Evolutionary conservation across 1,140 invertebrate species (phyloP).

Genomic region (Heliconius himera): DNA sequence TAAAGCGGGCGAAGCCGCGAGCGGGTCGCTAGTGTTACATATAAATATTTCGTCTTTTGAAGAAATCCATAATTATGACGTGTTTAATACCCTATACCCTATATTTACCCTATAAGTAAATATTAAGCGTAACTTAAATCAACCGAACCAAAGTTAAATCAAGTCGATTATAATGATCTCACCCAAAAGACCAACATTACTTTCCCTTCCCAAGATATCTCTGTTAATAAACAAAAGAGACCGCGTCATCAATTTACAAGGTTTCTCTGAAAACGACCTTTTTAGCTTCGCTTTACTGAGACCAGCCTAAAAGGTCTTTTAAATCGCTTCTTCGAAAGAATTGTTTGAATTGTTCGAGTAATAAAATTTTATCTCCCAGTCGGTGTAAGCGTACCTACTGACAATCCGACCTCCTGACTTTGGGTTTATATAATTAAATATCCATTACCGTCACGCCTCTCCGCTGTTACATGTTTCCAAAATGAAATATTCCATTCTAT

Average conservation of each 20-base stretch:
- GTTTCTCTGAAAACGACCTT: conserved; percentile 3
- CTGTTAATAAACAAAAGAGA: conserved; percentile 7
- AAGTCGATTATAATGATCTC: conserved; percentile 6
- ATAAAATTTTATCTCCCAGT: conserved; percentile 1
- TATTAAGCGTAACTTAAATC: neutral
- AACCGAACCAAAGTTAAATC: neutral
- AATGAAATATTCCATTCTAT: conserved; percentile 9
- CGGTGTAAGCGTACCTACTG: neutral
- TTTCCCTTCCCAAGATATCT: neutral
- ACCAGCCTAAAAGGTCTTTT: neutral
- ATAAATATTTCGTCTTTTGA: too few species aligned
- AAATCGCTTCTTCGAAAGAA: neutral
- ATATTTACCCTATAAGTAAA: too few species aligned
- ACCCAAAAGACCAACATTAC: neutral
- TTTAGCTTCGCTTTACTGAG: neutral
- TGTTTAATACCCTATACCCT: too few species aligned
- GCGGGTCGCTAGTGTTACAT: too few species aligned
- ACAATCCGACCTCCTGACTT: neutral
- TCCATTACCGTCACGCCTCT: neutral
- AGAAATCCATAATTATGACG: too few species aligned
- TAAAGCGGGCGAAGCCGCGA: too few species aligned
- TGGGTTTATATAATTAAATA: conserved; percentile 14
- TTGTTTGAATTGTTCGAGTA: neutral
- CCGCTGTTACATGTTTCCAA: neutral
- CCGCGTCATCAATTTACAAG: neutral